phyloP scores from a whole-genome alignment of 2,888 invertebrate species.

The Piscicola geometra region DNA sequence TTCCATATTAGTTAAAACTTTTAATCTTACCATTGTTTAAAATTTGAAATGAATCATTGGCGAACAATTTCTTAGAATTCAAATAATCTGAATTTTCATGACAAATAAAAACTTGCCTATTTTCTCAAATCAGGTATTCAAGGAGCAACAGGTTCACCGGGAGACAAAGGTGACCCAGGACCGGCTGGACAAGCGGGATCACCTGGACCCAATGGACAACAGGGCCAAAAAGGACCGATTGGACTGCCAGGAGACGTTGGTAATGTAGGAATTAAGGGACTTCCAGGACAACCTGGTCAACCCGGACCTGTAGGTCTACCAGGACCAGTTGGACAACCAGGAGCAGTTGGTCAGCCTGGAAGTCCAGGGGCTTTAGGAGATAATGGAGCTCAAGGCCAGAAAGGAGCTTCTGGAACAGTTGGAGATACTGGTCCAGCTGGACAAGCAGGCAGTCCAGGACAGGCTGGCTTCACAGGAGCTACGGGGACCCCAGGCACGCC shows the following conservation, averaged over 20 bases:
- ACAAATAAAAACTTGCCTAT: no score
- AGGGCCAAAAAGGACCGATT: constrained; percentile 30
- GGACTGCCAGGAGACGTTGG: constrained; percentile 38
- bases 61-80: no score
- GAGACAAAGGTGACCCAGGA: constrained; percentile 14
- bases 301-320: constrained; percentile 37
- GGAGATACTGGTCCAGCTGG: constrained; percentile 35
- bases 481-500: constrained; percentile 18
- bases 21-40: no score
- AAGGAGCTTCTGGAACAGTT: constrained; percentile 31
- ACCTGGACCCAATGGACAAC: constrained; percentile 19
- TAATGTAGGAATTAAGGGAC: constrained; percentile 13
- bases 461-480: constrained; percentile 34
- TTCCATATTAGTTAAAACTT: no score
- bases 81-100: no score
- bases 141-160: constrained; percentile 33
- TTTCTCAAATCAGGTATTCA: neutral
- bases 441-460: constrained; percentile 20
- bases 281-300: constrained; percentile 25
- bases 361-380: constrained; percentile 32
- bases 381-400: constrained; percentile 28
- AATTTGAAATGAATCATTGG: no score
- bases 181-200: constrained; percentile 8
- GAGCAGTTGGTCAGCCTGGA: constrained; percentile 41
- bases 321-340: constrained; percentile 40